Conservation (phyloP, 2,888 invertebrate species). For the Criorhina ranunculi region DNA sequence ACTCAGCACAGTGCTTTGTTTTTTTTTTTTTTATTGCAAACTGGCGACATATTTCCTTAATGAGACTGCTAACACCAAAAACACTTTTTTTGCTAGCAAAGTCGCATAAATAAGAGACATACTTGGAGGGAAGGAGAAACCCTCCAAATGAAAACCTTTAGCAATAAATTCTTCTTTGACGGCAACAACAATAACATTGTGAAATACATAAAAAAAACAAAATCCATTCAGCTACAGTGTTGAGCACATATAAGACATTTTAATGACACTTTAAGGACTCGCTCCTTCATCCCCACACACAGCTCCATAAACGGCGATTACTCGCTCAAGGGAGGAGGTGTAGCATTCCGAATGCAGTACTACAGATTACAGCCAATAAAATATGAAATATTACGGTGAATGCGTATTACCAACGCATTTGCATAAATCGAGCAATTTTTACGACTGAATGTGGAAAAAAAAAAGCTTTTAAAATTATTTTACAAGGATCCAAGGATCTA, state of each 20-base stretch:
- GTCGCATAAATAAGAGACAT: constrained; percentile 34
- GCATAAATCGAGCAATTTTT: constrained; percentile 60
- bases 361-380: constrained; percentile 72
- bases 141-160: constrained; percentile 29
- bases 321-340: constrained; percentile 9
- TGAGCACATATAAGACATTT: constrained; percentile 41
- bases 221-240: constrained; percentile 56
- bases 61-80: constrained; percentile 48
- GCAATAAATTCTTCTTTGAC: constrained; percentile 63
- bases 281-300: neutral
- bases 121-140: neutral
- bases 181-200: constrained; percentile 21
- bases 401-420: constrained; percentile 39
- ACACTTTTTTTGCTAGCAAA: constrained; percentile 5
- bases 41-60: constrained; percentile 73
- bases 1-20: constrained; percentile 34
- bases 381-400: constrained; percentile 45
- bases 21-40: constrained; percentile 55
- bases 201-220: no score
- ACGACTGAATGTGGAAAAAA: constrained; percentile 48
- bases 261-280: constrained; percentile 66
- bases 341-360: neutral
- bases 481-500: constrained; percentile 32
- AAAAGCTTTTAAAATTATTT: constrained; percentile 47
- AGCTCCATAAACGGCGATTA: constrained; percentile 13